Evolutionary conservation across 2,888 invertebrate species (phyloP).

Genomic region (Andrena hattorfiana): DNA sequence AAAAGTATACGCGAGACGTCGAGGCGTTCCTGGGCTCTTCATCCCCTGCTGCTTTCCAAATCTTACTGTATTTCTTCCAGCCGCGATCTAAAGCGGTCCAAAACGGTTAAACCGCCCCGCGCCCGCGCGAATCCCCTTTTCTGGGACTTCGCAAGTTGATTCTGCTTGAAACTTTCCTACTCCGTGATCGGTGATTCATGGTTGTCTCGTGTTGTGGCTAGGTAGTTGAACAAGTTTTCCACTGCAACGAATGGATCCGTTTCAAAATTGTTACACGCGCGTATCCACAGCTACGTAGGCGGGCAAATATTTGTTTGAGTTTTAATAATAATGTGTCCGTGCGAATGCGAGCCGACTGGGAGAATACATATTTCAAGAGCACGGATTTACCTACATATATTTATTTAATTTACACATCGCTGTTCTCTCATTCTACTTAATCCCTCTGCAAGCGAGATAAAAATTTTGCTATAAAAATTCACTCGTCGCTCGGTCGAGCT

Average conservation of each 20-base stretch:
- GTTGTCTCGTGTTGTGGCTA: neutral
- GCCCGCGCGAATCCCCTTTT: neutral
- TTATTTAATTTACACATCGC: no score
- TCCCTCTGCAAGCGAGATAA: no score
- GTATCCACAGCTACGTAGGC: neutral
- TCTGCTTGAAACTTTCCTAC: no score
- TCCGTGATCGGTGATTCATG: neutral
- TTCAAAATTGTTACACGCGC: neutral
- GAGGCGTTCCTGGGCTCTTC: no score
- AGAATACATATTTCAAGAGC: no score
- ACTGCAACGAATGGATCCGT: neutral
- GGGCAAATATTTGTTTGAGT: constrained; percentile 14
- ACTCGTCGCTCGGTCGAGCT: no score
- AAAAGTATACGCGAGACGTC: no score
- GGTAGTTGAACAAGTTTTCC: neutral
- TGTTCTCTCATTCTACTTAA: no score
- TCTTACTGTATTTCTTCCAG: neutral
- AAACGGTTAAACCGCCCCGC: neutral
- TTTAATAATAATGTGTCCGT: neutral
- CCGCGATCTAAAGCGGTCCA: neutral
- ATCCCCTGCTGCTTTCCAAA: no score
- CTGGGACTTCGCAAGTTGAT: neutral
- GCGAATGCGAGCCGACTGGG: no score
- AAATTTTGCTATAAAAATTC: no score
- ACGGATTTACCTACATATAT: no score